phyloP scores from a whole-genome alignment of 2,113 vertebrate genomes.

The Chitala chitala region DNA sequence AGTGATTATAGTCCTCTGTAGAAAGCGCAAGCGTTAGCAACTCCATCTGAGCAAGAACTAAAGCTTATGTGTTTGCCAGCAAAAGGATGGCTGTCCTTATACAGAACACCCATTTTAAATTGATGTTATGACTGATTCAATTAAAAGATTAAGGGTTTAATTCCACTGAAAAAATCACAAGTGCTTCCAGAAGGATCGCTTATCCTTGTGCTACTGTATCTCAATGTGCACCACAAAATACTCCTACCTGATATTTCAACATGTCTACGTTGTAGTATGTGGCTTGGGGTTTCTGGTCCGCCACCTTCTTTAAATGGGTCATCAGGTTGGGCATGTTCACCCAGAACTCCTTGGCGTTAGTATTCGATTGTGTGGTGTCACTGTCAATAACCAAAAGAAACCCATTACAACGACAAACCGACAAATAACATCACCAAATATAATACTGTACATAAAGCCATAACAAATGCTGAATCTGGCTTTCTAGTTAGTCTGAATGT shows the following conservation, averaged over 20 bases:
- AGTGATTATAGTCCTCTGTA: too few relatives aligned
- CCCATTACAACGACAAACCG: neutral
- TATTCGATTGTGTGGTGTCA: constrained; percentile 66
- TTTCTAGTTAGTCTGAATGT: too few relatives aligned
- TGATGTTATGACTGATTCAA: neutral
- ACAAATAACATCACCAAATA: too few relatives aligned
- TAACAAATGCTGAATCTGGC: too few relatives aligned
- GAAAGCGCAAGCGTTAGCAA: too few relatives aligned
- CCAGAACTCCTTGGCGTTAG: constrained; percentile 87
- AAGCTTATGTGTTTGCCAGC: too few relatives aligned
- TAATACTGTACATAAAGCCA: too few relatives aligned
- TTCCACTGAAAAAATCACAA: neutral
- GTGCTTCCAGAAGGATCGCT: neutral
- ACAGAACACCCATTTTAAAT: neutral
- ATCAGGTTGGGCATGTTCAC: constrained; percentile 97
- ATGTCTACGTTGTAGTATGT: constrained; percentile 99
- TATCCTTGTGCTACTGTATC: too few relatives aligned
- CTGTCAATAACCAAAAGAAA: constrained; percentile 48
- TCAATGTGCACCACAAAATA: neutral
- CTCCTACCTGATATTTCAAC: constrained; percentile 93
- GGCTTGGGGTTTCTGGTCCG: constrained; percentile 94
- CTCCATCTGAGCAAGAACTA: too few relatives aligned
- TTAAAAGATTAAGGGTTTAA: neutral
- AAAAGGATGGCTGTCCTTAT: too few relatives aligned
- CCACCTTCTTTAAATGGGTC: constrained; percentile 90